Evolutionary conservation across 1,140 invertebrate species (phyloP), one percentile per base, ranked within the genome.

Genomic region (Ctenoplectra terminalis): DNA sequence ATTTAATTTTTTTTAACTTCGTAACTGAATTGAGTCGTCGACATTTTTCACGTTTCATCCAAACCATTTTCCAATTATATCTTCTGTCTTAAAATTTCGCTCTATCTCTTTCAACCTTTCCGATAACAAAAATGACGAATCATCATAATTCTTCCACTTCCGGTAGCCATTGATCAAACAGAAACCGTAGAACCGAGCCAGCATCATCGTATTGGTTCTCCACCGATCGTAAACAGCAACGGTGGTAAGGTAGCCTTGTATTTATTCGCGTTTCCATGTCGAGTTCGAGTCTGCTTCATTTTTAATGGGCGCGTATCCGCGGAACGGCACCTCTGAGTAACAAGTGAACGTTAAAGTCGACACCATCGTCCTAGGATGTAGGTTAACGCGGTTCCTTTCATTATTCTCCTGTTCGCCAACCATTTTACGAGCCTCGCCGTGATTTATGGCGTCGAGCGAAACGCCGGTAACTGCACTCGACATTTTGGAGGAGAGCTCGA

Each of bases 321-420:
- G 15, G 63, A 56, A 67, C 40, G 23, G n/a, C 52, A 48, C 75
- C 52, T 29, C 5, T 9, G 37, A 34, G 75, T 70, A 58, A 54
- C 58, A 40, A 71, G 54, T 34, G 58, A 79, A 63, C 40, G 26
- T 31, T 48, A 4, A 23, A 72, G 31, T 63, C n/a, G 48, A 29
- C 43, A 31, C 15, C 40, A 6, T n/a, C 54, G 60, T 64, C 31
- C 17, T n/a, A 7, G 3, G 46, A 71, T 72, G 46, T 72, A 52
- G 77, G 67, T 72, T 79, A 79, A 79, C 69, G 34, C 34, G 56
- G 46, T 63, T 63, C 31, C 46, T 40, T 72, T 72, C 48, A 8
- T 72, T 31, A 23, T 77, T 48, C 46, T 4, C 56, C 26, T 9
- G 52, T 54, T 29, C 26, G 31, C 58, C 58, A 61, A 26, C 20